A percentile compares a stretch with the other conserved stretches of the same genome.
These are phyloP conservation scores for Hemicordylus capensis DNA, from an alignment of 2,113 vertebrate genomes.

Conservation along the genomic window DNA sequence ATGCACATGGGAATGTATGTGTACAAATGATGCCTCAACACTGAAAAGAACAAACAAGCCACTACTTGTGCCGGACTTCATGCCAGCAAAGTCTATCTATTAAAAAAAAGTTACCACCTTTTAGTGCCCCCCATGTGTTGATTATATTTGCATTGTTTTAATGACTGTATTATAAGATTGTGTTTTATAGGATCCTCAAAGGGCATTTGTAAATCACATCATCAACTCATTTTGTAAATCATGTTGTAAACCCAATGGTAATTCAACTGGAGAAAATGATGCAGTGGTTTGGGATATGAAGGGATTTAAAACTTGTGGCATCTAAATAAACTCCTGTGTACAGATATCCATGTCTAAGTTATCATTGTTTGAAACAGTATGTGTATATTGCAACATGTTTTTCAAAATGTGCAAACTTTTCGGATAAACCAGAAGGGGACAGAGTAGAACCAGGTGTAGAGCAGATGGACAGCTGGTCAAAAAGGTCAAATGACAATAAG, in stretches of 20 bases:
- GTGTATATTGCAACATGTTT: background rate
- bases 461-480: no score
- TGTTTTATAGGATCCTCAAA: slow-evolving; percentile 71
- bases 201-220: slow-evolving; percentile 70
- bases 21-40: background rate
- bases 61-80: background rate
- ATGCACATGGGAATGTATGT: no score
- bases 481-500: no score
- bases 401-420: no score
- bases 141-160: slow-evolving; percentile 56
- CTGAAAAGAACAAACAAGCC: background rate
- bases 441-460: no score
- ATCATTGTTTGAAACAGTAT: background rate
- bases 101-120: slow-evolving; percentile 35
- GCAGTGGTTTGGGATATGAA: slow-evolving; percentile 61
- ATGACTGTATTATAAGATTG: slow-evolving; percentile 65
- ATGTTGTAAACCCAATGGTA: slow-evolving; percentile 71
- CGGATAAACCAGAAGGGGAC: no score
- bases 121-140: slow-evolving; percentile 44
- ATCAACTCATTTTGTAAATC: slow-evolving; percentile 70
- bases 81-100: slow-evolving; percentile 23
- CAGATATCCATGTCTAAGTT: slow-evolving; percentile 53
- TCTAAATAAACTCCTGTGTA: slow-evolving; percentile 75
- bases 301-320: slow-evolving; percentile 63
- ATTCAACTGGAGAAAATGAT: slow-evolving; percentile 62